A percentile compares a stretch with the other conserved stretches of the same genome.
Evolutionary conservation across 2,797 vertebrate genomes (phyloP).

Genomic region (Eulemur albifrons): DNA sequence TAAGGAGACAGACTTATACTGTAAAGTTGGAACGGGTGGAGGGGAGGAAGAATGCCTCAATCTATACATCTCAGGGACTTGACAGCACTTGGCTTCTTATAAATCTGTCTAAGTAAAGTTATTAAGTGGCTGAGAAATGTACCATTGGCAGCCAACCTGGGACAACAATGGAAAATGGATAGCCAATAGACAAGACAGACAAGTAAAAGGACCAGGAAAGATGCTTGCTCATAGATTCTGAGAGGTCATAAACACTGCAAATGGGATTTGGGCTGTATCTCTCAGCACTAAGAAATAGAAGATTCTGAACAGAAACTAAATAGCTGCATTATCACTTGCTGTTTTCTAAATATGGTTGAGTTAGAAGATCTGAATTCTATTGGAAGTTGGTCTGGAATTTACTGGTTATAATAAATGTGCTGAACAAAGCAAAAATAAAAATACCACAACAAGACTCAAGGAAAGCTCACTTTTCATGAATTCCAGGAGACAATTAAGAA

Average conservation of each 20-base stretch:
- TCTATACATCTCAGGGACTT: conserved; percentile 73
- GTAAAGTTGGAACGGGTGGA: conserved; percentile 59
- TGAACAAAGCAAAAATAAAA: conserved; percentile 44
- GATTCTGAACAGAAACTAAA: conserved; percentile 51
- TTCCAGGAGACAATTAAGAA: not conserved
- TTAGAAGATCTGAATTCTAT: not conserved
- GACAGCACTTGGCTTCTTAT: conserved; percentile 69
- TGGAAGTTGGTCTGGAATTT: conserved; percentile 18
- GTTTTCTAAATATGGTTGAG: conserved; percentile 31
- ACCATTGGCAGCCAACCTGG: conserved; percentile 69
- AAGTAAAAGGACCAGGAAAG: conserved; percentile 64
- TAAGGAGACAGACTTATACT: conserved; percentile 68
- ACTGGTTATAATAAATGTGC: not conserved
- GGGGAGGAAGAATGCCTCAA: conserved; percentile 58
- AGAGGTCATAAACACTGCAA: conserved; percentile 71
- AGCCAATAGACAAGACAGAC: conserved; percentile 71
- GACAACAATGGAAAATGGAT: conserved; percentile 77
- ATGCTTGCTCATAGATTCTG: conserved; percentile 70
- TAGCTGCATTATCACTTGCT: conserved; percentile 50
- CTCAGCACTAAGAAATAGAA: conserved; percentile 57
- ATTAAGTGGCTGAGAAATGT: conserved; percentile 75
- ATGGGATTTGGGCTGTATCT: conserved; percentile 62
- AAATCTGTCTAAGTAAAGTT: conserved; percentile 77
- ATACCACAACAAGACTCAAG: not conserved
- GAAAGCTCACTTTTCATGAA: not conserved